Base-by-base conservation (phyloP, 2,888 invertebrate species). In the Apamea anceps region DNA sequence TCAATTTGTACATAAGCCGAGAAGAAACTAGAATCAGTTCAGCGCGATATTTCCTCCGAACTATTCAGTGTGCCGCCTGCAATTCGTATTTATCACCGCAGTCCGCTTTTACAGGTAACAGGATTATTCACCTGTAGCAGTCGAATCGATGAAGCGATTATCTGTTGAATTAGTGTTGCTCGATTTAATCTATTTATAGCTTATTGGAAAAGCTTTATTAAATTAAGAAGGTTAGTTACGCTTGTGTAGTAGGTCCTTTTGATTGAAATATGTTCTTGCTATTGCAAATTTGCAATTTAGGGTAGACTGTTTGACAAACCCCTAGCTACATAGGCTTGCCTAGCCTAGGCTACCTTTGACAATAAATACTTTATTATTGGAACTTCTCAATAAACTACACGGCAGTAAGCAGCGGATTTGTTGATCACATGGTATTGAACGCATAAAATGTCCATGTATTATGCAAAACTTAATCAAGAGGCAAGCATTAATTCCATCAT, bases 81-180 rank as follows among this genome's bases (percentile, higher is more conserved):
- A 42, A 72, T 79, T 60, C 51, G 75, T 73, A 65, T 74, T 75
- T 48, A 73, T 68, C 54, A 57, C 51, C 18, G 28, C 60, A 28
- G 80, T 57, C 51, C 8, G 37, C 60, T 37, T 79, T 51, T 54
- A 21, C 25, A 21, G 63, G 18, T 79, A 83, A 83, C 57, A 72
- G 13, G 78, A 82, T 82, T 71, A 79, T 72, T 63, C 32, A 73
- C 73, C 57, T 42, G 48, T 73, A 63, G 15, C 32, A 3, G 45
- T 73, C 70, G 37, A 62, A 54, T 62, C 42, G 28, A 75, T 48
- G 54, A 51, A 74, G 28, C 32, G 62, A 75, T 79, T 68, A 73
- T 57, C 54, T 71, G 72, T 70, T 57, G 72, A 57, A 83, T 60
- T 72, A 60, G 65, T 51, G 25, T 25, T 15, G 72, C 57, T 71